Evolutionary conservation across 2,797 vertebrate genomes (phyloP).

Genomic region (Toxotes lorentzi): DNA sequence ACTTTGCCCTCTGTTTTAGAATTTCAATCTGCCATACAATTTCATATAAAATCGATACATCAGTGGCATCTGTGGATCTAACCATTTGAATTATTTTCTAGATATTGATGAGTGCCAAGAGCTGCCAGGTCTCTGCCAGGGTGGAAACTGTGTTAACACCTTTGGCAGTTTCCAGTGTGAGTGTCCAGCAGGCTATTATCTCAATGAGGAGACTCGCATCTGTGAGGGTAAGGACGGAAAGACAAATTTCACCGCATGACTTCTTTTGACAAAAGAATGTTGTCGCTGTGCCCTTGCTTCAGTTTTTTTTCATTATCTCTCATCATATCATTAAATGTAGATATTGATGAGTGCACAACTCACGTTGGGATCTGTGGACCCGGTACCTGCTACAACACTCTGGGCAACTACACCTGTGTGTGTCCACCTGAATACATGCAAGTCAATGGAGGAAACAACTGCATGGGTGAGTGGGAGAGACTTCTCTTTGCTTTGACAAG

Average conservation of each 20-base stretch:
- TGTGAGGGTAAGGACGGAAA: conserved; percentile 89
- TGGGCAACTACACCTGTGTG: conserved; percentile 95
- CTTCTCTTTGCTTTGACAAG: background rate
- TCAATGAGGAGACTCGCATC: conserved; percentile 91
- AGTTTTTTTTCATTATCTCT: background rate
- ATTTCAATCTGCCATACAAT: background rate
- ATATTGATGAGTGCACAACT: conserved; percentile 92
- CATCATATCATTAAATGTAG: conserved; percentile 71
- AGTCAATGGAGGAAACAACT: conserved; percentile 94
- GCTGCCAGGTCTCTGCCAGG: conserved; percentile 93
- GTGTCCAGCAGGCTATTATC: conserved; percentile 93
- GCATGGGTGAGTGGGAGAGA: conserved; percentile 88
- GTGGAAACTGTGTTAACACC: conserved; percentile 94
- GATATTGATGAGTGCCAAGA: conserved; percentile 97
- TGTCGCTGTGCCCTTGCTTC: background rate
- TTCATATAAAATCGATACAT: background rate
- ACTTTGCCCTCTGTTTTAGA: background rate
- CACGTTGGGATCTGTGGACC: conserved; percentile 93
- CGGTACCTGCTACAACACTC: conserved; percentile 95
- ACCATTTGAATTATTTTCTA: conserved; percentile 58
- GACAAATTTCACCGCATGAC: background rate
- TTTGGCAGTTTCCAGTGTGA: conserved; percentile 97
- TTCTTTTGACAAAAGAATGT: background rate
- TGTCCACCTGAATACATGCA: conserved; percentile 96
- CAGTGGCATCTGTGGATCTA: background rate